Evolutionary conservation across 2,113 vertebrate genomes (phyloP), one percentile per base, ranked within the genome.

Genomic region (Cairina moschata): DNA sequence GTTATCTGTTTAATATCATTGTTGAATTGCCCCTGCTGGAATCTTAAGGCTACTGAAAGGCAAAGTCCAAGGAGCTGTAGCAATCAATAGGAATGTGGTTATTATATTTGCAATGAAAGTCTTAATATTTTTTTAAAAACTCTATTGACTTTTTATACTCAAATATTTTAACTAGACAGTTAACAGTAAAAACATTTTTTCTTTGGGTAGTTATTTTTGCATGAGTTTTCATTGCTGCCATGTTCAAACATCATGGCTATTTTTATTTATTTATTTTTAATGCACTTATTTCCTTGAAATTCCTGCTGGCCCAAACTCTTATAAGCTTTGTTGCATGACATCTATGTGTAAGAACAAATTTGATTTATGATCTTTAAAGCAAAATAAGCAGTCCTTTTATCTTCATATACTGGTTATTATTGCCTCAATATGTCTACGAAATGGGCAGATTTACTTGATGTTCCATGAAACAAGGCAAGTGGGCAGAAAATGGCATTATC

Each of bases 301-400:
- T 93, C 25, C 21, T 80, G 31, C 75, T 86, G 50, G 26, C 25
- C 44, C 65, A 46, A 22, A 58, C 15, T 90, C 38, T 50, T 68
- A 44, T 8, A 74, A 52, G 59, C 38, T 93, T 91, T 91, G 55
- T 73, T 91, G 78, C 38, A 69, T 34, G 46, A 31, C 31, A 16
- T 76, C 54, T 88, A 26, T 80, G 32, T 14, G 2, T 34, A 63
- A 88, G 52, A 56, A 50, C 2, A 52, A 72, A 74, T 88, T 34
- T 88, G 46, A 90, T 90, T 96, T 81, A 71, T 73, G 11, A 63
- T 46, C 32, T 29, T 83, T 52, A 81, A 67, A 83, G 60, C 28
- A 91, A 93, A 90, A 88, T 34, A 91, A 91, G 32, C 32, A 77
- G 11, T 80, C 26, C 7, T 90, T 85, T 93, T 83, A 78, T 87